Base-by-base conservation (phyloP, 2,888 invertebrate genomes). In the Priocnemis perturbator region DNA sequence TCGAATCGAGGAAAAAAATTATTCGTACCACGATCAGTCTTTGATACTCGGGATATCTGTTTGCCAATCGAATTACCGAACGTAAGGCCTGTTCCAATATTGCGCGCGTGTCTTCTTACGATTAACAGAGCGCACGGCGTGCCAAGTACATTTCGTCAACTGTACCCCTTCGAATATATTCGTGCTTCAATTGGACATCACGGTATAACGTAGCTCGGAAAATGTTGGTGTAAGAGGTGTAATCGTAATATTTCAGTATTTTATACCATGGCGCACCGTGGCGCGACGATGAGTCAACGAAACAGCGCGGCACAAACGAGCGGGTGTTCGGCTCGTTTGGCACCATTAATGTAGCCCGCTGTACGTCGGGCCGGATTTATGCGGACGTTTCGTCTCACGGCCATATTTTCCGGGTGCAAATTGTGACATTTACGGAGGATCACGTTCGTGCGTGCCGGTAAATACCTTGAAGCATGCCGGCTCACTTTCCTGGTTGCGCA, bases 251-350 rank as follows among this genome's bases (percentile, higher is more conserved):
- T 60, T 26, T 26, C 26, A 26, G 26, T 26, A 26, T 26, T 26
- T 26, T 26, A 26, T 26, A 26, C 2, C 26, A 26, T 26, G 26
- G 3, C 26, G 26, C n/a, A 26, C 26, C 3, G 26, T 26, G 26
- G 26, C 26, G 26, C 11, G 59, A 57, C 61, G 64, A 63, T 56
- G 64, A 52, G 64, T 65, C 65, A 71, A 67, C 71, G 71, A 68
- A 73, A 68, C 64, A 19, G 55, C 62, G 64, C 52, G 65, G 62
- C 71, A 67, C 44, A 64, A 71, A 64, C 64, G 64, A 58, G 61
- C 60, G 65, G 26, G 58, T 61, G 67, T 58, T 63, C 57, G 67
- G 64, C 61, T 71, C 73, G 67, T 73, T 55, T 73, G 71, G 70
- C 71, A 66, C 65, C 69, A 65, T 69, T 65, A 71, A 70, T 58